Conservation (phyloP, 2,113 vertebrate genomes). For the Eudyptes chrysolophus region DNA sequence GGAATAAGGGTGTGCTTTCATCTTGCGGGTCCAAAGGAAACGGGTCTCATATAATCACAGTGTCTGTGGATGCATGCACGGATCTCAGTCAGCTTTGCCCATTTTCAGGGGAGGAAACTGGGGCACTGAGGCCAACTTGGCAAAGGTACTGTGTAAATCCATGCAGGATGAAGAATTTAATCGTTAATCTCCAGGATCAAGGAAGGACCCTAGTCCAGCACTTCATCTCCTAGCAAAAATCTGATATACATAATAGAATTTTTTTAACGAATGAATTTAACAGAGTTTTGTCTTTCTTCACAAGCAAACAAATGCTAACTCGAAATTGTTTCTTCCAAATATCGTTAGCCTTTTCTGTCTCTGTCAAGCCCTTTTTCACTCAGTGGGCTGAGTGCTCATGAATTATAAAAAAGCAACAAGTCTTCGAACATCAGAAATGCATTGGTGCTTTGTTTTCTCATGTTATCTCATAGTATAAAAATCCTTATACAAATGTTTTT, state of each 20-base stretch:
- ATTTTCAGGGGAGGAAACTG: background rate
- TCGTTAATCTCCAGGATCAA: background rate
- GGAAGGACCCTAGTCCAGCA: background rate
- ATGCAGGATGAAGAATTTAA: background rate
- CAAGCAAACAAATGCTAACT: background rate
- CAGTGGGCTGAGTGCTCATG: background rate
- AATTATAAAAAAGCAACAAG: constrained; percentile 3
- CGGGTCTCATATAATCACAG: background rate
- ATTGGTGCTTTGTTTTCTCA: background rate
- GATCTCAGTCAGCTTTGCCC: background rate
- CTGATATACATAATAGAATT: background rate
- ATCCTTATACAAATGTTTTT: constrained; percentile 46
- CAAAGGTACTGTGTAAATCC: background rate
- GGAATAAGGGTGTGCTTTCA: background rate
- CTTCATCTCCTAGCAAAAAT: background rate
- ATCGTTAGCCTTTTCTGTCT: background rate
- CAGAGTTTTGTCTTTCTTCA: background rate
- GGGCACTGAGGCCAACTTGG: background rate
- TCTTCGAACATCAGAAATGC: background rate
- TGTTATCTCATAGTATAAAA: constrained; percentile 27
- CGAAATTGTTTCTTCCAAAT: background rate
- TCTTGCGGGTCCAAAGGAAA: background rate
- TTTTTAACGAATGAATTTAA: background rate
- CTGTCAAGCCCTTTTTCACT: background rate
- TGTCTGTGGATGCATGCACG: background rate